Conservation (phyloP, 2,888 invertebrate genomes). For the Aphidius colemani region DNA sequence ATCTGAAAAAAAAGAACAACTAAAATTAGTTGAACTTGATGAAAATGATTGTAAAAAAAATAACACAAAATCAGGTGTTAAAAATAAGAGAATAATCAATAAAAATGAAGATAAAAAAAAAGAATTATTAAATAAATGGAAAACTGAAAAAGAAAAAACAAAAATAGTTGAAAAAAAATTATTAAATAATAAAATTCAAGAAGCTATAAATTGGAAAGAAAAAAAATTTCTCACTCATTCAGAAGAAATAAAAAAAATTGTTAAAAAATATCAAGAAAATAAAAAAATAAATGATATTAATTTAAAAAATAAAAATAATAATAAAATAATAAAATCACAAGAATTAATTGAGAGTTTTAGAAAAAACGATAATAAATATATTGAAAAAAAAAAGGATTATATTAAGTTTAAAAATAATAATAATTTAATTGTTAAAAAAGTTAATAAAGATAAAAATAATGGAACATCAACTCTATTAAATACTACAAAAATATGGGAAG, state of each 20-base stretch:
- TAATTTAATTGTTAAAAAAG: not conserved
- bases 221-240: slow-evolving; percentile 37
- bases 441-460: not conserved
- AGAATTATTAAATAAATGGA: slow-evolving; percentile 49
- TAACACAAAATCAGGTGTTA: slow-evolving; percentile 8
- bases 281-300: slow-evolving; percentile 20
- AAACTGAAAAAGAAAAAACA: slow-evolving; percentile 43
- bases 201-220: slow-evolving; percentile 36
- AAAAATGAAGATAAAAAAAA: slow-evolving; percentile 34
- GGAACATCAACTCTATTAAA: slow-evolving; percentile 45
- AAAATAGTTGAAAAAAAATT: slow-evolving; percentile 43
- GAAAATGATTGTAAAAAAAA: not conserved
- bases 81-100: slow-evolving; percentile 13
- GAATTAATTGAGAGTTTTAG: slow-evolving; percentile 43
- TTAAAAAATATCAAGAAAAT: no score
- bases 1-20: slow-evolving; percentile 26
- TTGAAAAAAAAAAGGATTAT: not conserved
- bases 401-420: not conserved
- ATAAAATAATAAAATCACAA: slow-evolving; percentile 25
- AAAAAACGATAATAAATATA: slow-evolving; percentile 32
- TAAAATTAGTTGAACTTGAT: slow-evolving; percentile 10
- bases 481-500: slow-evolving; percentile 50
- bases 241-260: not conserved
- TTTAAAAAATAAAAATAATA: slow-evolving; percentile 1
- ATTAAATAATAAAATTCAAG: slow-evolving; percentile 34